Evolutionary conservation across 2,113 vertebrate genomes (phyloP), one percentile per base, ranked within the genome.

Genomic region (Rhinichthys klamathensis): DNA sequence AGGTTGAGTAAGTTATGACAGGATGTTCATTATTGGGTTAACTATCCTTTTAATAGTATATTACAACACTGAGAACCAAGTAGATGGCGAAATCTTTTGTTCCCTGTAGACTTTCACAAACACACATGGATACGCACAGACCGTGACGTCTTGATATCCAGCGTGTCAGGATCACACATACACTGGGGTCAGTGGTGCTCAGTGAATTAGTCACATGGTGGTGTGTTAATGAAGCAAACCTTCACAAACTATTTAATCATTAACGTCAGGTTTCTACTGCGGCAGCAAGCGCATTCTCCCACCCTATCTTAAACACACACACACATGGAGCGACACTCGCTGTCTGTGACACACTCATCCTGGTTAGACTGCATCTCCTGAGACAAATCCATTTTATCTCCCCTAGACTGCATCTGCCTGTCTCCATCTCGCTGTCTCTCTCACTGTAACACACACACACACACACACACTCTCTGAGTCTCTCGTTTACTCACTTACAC

Each of bases 161-260:
- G 10, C 18, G 4, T 54, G 79, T 60, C 77, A 77, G 56, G 27
- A 72, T 76, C 38, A 82, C 32, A 65, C 72, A 82, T n/a, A 74
- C 72, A 38, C 58, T 67, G 61, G 87, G 89, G 87, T 88, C 89
- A 88, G 73, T 85, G 79, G 86, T 79, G 78, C 87, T 86, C 82
- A 79, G 87, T 85, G 88, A 84, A 89, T 82, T 89, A 83, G 89
- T 89, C 84, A 89, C 89, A 88, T 90, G 89, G 83, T 76, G 70
- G 35, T 85, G 87, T 82, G 82, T 88, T 90, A 88, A 90, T 85
- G 69, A 89, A 88, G 87, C 83, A 87, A 84, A 86, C 84, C 86
- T 85, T 87, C 84, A 83, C 74, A 61, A 82, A 90, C 78, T 85
- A 90, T 76, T 90, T 90, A 90, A 90, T 90, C 84, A 88, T 88